phyloP scores from a whole-genome alignment of 2,888 invertebrate genomes.

The Parnassius mnemosyne region DNA sequence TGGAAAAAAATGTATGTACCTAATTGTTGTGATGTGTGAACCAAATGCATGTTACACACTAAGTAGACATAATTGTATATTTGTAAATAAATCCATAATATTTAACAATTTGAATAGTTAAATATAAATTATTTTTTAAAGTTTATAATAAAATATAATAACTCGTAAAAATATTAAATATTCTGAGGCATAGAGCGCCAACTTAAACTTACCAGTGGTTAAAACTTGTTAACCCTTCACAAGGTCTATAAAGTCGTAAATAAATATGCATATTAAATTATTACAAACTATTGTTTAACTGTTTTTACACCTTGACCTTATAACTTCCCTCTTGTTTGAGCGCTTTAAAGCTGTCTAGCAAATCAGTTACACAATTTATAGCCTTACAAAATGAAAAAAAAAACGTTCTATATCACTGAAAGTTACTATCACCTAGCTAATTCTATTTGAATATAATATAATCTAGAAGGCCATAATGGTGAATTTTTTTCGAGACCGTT shows the following conservation, averaged over 20 bases:
- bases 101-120: conserved; percentile 59
- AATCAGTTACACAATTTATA: conserved; percentile 30
- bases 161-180: conserved; percentile 68
- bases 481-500: conserved; percentile 31
- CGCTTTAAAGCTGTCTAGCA: conserved; percentile 58
- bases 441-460: conserved; percentile 44
- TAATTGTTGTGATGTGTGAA: not conserved
- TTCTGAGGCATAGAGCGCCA: conserved; percentile 55
- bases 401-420: conserved; percentile 22
- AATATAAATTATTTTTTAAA: conserved; percentile 59
- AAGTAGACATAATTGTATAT: conserved; percentile 20
- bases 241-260: conserved; percentile 35
- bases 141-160: conserved; percentile 66
- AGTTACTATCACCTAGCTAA: conserved; percentile 35
- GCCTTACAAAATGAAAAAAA: conserved; percentile 4
- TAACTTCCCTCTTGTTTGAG: conserved; percentile 53
- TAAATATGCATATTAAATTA: conserved; percentile 60
- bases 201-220: conserved; percentile 48
- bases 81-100: conserved; percentile 44
- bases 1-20: too few species aligned
- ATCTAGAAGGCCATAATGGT: conserved; percentile 60
- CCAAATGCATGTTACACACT: conserved; percentile 4
- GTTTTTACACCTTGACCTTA: conserved; percentile 18
- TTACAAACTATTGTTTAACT: conserved; percentile 35
- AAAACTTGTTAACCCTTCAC: conserved; percentile 52